Evolutionary conservation across 2,113 vertebrate species (phyloP), one percentile per base, ranked within the genome.

Genomic region (Odocoileus hemionus): DNA sequence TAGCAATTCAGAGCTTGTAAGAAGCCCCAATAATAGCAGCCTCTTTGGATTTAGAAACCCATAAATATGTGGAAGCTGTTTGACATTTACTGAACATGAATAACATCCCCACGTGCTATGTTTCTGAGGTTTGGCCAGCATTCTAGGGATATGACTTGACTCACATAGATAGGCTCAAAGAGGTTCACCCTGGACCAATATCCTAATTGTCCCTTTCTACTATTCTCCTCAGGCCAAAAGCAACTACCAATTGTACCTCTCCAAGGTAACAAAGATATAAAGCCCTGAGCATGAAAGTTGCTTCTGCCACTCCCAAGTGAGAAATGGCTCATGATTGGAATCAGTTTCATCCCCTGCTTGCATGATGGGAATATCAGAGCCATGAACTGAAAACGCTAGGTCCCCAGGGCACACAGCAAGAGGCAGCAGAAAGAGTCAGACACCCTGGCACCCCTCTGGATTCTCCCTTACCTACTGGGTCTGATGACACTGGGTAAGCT

Each of bases 31-130:
- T 96, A 95, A 96, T 36, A 96, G 89, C 78, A 64, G 58, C 78
- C 91, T 91, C 93, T 97, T 91, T 95, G 60, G 91, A 92, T 97
- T 97, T 80, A 95, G 76, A 93, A 96, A 93, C 78, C 45, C 86
- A 97, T 96, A 97, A 97, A 96, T 97, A 97, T 97, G 86, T 93
- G 78, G 28, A 89, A 64, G 52, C 50, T 93, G 47, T 89, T 16
- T 96, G 94, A 97, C 97, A 89, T 98, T 97, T 97, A 97, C 74
- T 97, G 93, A 97, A 91, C 86, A 96, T 94, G 83, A 98, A 64
- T 82, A 97, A 97, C 94, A 96, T 91, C 89, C 52, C 89, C 93
- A 97, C 30, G 26, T 91, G 93, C 89, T 96, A 25, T 36, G 82
- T 96, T 97, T 70, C 82, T 84, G 83, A 98, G 78, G 47, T 28